phyloP scores from a whole-genome alignment of 2,888 invertebrate species.

The Cybosia mesomella region DNA sequence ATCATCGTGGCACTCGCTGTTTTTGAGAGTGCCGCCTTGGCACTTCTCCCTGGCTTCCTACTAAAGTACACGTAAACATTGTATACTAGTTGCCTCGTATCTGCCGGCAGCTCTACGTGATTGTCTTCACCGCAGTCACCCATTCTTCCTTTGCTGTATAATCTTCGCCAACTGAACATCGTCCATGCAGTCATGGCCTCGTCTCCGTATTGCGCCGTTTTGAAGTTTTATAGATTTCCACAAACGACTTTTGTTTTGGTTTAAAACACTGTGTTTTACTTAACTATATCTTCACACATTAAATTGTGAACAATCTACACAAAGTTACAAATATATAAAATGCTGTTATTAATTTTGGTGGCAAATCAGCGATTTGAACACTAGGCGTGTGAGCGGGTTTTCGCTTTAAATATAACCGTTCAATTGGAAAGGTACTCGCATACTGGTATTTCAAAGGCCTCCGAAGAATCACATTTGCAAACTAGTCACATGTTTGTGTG shows the following conservation, averaged over 20 bases:
- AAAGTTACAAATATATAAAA: constrained; percentile 11
- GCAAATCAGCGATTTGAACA: constrained; percentile 16
- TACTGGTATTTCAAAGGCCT: constrained; percentile 69
- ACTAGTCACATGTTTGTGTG: constrained; percentile 75
- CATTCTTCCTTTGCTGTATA: constrained; percentile 74
- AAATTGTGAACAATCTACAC: background rate
- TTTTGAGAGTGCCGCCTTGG: constrained; percentile 75
- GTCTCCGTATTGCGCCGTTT: constrained; percentile 85
- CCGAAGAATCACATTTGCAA: constrained; percentile 69
- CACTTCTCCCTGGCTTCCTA: constrained; percentile 76
- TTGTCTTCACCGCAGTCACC: constrained; percentile 71
- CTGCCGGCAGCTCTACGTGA: constrained; percentile 76
- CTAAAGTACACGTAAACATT: constrained; percentile 83
- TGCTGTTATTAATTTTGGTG: constrained; percentile 15
- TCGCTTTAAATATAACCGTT: constrained; percentile 65
- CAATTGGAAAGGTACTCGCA: constrained; percentile 65
- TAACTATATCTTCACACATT: background rate
- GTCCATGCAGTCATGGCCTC: constrained; percentile 85
- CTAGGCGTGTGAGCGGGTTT: constrained; percentile 28
- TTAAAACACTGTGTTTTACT: constrained; percentile 5
- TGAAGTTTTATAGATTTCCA: constrained; percentile 47
- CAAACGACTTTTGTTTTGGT: constrained; percentile 23
- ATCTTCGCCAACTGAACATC: constrained; percentile 83
- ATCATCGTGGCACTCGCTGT: constrained; percentile 82
- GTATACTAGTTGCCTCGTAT: constrained; percentile 81